Conservation (phyloP, 2,888 invertebrate species). For the Melieria omissa region DNA sequence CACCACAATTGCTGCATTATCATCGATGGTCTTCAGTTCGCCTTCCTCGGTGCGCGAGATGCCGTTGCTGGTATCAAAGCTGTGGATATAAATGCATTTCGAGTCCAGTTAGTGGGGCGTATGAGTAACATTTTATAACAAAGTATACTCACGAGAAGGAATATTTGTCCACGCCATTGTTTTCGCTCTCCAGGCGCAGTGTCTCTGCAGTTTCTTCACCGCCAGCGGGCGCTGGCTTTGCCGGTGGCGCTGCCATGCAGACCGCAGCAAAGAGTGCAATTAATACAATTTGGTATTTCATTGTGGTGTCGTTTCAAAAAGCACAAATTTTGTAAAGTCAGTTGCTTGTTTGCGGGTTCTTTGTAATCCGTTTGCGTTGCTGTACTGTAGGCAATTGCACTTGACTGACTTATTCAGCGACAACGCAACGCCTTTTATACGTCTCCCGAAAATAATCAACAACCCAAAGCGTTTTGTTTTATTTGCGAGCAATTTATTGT, state of each 20-base stretch:
- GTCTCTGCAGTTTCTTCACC: conserved; percentile 55
- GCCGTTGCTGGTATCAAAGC: conserved; percentile 68
- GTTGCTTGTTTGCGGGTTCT: not conserved
- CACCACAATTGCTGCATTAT: conserved; percentile 70
- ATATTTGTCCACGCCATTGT: conserved; percentile 72
- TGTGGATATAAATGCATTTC: conserved; percentile 40
- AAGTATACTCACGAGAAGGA: conserved; percentile 69
- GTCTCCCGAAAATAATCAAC: conserved; percentile 12
- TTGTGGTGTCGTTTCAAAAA: conserved; percentile 29
- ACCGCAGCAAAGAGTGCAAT: conserved; percentile 43
- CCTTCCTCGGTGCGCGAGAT: conserved; percentile 65
- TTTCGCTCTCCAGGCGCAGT: conserved; percentile 66
- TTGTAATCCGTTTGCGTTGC: not conserved
- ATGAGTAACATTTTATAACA: too few species aligned
- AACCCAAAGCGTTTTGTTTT: conserved; percentile 18
- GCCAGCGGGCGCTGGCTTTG: conserved; percentile 48
- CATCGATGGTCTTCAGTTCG: conserved; percentile 62
- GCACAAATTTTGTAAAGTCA: not conserved
- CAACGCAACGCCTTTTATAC: conserved; percentile 41
- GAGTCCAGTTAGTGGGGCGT: not conserved
- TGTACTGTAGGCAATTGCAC: conserved; percentile 16
- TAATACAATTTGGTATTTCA: conserved; percentile 53
- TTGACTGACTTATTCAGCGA: conserved; percentile 39
- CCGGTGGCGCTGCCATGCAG: conserved; percentile 43
- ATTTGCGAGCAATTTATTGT: conserved; percentile 24